phyloP scores from a whole-genome alignment of 1,140 invertebrate species.

The Bombus soroeensis region DNA sequence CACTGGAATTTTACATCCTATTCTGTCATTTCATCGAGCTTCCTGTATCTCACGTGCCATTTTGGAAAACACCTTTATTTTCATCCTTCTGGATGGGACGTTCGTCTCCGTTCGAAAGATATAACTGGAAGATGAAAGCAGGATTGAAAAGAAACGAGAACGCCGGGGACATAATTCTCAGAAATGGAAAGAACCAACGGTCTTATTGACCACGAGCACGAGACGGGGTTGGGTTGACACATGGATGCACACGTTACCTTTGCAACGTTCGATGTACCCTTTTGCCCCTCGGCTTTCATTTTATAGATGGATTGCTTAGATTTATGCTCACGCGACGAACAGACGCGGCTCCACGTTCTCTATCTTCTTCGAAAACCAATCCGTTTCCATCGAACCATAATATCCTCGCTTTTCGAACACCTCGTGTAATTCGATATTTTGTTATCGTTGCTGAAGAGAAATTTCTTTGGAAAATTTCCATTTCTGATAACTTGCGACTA shows the following conservation, averaged over 20 bases:
- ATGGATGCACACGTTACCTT: constrained; percentile 36
- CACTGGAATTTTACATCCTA: not conserved
- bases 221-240: constrained; percentile 40
- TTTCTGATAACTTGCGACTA: too few relatives aligned
- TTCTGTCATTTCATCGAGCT: not conserved
- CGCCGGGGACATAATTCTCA: constrained; percentile 48
- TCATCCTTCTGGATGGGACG: not conserved
- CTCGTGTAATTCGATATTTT: not conserved
- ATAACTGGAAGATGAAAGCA: constrained; percentile 41
- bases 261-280: constrained; percentile 23
- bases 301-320: constrained; percentile 75
- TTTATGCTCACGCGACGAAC: constrained; percentile 68
- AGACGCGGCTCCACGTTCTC: constrained; percentile 51
- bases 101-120: not conserved
- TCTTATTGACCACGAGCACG: constrained; percentile 54
- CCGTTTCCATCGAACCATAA: constrained; percentile 21
- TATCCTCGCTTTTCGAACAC: not conserved
- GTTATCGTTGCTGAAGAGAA: too few relatives aligned
- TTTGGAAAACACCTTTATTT: not conserved
- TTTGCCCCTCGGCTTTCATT: constrained; percentile 67
- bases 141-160: constrained; percentile 51
- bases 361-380: constrained; percentile 43
- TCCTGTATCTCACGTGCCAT: not conserved
- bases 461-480: too few relatives aligned
- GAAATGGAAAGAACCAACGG: constrained; percentile 53